These are phyloP conservation scores for Lophotriccus pileatus DNA, from an alignment of 2,797 vertebrate genomes.

Conservation along the genomic window DNA sequence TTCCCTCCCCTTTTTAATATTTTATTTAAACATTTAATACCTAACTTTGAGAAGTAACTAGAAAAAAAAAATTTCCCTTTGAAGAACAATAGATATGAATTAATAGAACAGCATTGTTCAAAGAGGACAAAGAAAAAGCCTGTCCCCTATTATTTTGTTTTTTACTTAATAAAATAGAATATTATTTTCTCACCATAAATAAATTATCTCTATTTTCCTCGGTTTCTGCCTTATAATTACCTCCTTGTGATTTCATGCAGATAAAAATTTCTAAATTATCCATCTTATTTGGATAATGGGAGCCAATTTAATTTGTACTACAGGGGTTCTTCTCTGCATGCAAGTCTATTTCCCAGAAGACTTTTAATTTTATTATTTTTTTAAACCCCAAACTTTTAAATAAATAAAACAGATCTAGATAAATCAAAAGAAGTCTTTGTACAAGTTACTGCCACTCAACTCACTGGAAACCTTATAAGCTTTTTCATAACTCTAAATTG, in stretches of 20 bases:
- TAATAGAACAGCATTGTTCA: not conserved
- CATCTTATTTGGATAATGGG: conserved; percentile 3
- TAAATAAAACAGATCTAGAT: not conserved
- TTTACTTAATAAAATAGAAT: not conserved
- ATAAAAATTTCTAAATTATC: conserved; percentile 39
- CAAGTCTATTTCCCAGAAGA: not conserved
- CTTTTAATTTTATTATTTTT: not conserved
- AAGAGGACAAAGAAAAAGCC: not conserved
- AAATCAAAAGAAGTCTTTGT: not conserved
- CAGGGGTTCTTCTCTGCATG: conserved; percentile 1
- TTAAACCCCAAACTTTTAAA: not conserved
- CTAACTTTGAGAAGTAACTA: not conserved
- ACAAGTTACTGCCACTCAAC: not conserved
- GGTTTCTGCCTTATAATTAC: conserved; percentile 15
- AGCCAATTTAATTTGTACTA: conserved; percentile 37
- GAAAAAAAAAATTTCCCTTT: not conserved
- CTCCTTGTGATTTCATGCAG: not conserved
- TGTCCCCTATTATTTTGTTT: not conserved
- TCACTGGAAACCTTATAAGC: not conserved
- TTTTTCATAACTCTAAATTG: not conserved
- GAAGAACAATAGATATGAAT: not conserved
- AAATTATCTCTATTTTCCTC: not conserved
- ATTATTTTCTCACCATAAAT: not conserved
- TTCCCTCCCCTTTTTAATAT: not conserved
- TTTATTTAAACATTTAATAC: not conserved